Conservation (phyloP, 2,113 vertebrate genomes). For the Anoura caudifer region DNA sequence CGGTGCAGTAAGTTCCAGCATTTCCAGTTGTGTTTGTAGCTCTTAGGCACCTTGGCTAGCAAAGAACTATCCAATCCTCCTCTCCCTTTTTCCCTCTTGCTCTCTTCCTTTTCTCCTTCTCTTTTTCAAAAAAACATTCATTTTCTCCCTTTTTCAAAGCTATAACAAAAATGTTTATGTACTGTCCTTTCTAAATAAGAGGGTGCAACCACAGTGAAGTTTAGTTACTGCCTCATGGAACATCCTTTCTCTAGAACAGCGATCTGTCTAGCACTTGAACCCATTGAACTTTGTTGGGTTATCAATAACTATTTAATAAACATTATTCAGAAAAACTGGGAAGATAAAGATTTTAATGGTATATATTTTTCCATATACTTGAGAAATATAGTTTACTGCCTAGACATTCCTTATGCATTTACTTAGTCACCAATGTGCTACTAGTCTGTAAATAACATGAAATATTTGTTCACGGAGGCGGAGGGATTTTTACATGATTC, state of each 20-base stretch:
- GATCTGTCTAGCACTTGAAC: background rate
- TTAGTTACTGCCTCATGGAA: background rate
- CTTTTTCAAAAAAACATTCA: background rate
- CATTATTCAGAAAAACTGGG: background rate
- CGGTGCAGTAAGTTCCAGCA: background rate
- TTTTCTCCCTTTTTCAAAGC: conserved; percentile 11
- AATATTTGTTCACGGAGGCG: conserved; percentile 31
- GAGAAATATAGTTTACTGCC: background rate
- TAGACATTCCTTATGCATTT: background rate
- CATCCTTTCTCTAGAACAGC: background rate
- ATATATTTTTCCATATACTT: background rate
- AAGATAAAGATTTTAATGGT: background rate
- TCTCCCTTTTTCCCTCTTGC: no score
- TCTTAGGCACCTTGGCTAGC: background rate
- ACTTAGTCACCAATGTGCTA: background rate
- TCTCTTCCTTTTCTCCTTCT: background rate
- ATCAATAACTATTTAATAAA: background rate
- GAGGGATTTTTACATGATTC: conserved; percentile 63
- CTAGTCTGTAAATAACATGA: conserved; percentile 45
- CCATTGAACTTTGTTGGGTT: background rate
- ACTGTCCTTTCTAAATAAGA: background rate
- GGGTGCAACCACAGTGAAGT: background rate
- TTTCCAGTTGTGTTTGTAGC: background rate
- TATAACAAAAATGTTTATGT: background rate
- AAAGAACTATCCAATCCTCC: background rate